Base-by-base conservation (phyloP, 2,888 invertebrate genomes). In the Chalcosyrphus nemorum region DNA sequence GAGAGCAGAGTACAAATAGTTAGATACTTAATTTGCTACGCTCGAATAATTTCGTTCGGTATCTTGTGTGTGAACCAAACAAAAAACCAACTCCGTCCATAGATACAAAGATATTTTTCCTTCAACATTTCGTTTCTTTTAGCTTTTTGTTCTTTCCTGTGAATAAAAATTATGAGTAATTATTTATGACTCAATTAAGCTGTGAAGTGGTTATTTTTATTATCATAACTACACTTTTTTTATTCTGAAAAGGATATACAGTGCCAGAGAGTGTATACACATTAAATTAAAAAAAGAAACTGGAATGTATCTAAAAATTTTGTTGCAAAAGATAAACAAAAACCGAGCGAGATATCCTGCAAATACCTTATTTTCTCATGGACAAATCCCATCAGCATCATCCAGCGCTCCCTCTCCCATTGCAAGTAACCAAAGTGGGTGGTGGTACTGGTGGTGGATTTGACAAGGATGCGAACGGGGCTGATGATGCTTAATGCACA, bases 121-220 rank as follows among this genome's bases (percentile, higher is more conserved):
- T 17, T 15, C n/a, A n/a, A 24, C 15, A 32, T 24, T 57, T 38
- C 27, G 24, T 29, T 24, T 43, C 35, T 43, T 41, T n/a, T n/a
- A n/a, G n/a, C n/a, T n/a, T 11, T 11, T 29, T 63, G 38, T 17
- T 21, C 32, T 5, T 54, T 7, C 32, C 17, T 61, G 72, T 54
- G 59, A 47, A 72, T 68, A 52, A 57, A 78, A 70, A 66, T 68
- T 76, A 76, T 71, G 76, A 81, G 65, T 76, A 61, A 71, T 61
- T 76, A 63, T 77, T 81, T 82, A 82, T 68, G 72, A 68, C 41
- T 57, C 70, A 65, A 81, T 81, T 81, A 71, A 59, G 57, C 68
- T 52, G 47, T 81, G 81, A 71, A 71, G 81, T 82, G 72, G 75
- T 15, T 41, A 35, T 24, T 43, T 68, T 68, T 63, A 35, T 38